Conservation (phyloP, 1,140 invertebrate species). For the Drosophila obscura region DNA sequence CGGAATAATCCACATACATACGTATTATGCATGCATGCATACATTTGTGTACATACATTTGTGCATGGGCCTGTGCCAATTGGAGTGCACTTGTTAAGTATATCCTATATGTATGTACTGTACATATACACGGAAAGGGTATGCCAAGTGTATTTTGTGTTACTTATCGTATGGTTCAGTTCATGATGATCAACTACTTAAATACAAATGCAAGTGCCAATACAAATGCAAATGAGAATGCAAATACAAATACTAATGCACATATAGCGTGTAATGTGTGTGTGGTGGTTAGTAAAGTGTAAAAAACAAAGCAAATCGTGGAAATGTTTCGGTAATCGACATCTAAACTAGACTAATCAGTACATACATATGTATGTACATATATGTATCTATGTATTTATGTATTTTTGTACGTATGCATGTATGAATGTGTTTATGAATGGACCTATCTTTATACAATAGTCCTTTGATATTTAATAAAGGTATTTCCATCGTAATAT, state of each 20-base stretch:
- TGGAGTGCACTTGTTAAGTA: background rate
- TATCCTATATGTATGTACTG: slow-evolving; percentile 9
- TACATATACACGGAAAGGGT: background rate
- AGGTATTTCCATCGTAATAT: background rate
- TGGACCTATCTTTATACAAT: background rate
- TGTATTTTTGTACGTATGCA: background rate
- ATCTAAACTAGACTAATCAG: background rate
- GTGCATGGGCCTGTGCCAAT: background rate
- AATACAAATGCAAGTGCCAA: background rate
- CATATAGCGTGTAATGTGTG: background rate
- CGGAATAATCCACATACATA: background rate
- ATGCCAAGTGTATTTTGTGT: no score
- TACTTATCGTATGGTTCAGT: no score
- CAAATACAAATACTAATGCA: no score
- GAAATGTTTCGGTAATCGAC: no score
- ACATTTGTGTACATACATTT: background rate
- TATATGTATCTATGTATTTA: background rate
- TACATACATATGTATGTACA: background rate
- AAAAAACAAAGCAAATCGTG: background rate
- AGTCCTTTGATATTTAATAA: no score
- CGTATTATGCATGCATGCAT: background rate
- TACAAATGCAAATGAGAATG: no score
- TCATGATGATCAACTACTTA: no score
- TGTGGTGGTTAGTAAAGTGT: background rate
- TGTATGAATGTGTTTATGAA: background rate